Evolutionary conservation across 2,888 invertebrate genomes (phyloP), one percentile per base, ranked within the genome.

Genomic region (Tachina fera): DNA sequence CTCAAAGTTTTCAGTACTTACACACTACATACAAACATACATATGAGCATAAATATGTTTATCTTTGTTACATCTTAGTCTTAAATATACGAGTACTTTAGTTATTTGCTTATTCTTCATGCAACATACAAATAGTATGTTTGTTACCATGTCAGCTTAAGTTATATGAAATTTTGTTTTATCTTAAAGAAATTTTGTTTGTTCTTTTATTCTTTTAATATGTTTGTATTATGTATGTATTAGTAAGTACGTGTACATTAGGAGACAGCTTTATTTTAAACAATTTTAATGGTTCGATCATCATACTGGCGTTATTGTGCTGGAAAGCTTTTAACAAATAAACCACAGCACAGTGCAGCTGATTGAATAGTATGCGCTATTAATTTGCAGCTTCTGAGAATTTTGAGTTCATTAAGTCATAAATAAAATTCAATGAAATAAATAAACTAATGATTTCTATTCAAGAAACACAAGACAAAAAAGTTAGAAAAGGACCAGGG

Each of bases 201-300:
- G 60, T 49, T 47, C 19, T 47, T 56, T 16, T 43, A 19, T 45
- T 58, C 47, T 31, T n/a, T 58, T 41, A 43, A 1, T 49, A 45
- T 58, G 22, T 16, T 6, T 56, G 49, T 19, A 51, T 47, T 16
- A 47, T 4, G 19, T 65, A 47, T 14, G 39, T 60, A 31, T 49
- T 16, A n/a, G 19, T 3, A 49, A 65, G 77, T 75, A 86, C 85
- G 82, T 86, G 86, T 76, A 56, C 83, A 86, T 86, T 83, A 86
- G 72, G 76, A 79, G 83, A 83, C 83, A 79, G 76, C 79, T 83
- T 83, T 83, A 83, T 86, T 86, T 86, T 72, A 67, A 79, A 83
- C 83, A 83, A 83, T 80, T 86, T 83, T 86, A 86, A 86, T 86
- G 83, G 60, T 76, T 83, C 83, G 76, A 79, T 86, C 85, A 86